A percentile compares a stretch with the other conserved stretches of the same genome.
Evolutionary conservation across 1,140 invertebrate species (phyloP).

Genomic region (Berghia stephanieae): DNA sequence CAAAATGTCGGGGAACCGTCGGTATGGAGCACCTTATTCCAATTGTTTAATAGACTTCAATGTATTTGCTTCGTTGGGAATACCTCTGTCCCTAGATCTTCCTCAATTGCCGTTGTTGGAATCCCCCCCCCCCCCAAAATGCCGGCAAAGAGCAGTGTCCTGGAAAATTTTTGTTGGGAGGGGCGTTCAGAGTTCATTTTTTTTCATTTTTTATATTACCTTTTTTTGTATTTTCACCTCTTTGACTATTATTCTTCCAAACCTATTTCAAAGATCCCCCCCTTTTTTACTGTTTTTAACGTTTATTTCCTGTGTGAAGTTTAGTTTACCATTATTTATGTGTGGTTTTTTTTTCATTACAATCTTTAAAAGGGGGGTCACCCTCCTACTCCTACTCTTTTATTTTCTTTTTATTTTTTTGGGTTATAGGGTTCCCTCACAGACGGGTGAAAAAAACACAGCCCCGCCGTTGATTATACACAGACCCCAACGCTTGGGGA

Average conservation of each 20-base stretch:
- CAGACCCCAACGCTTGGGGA: too few relatives aligned
- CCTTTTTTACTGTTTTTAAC: background rate
- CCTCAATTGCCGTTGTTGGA: slow-evolving; percentile 99
- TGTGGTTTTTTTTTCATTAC: too few relatives aligned
- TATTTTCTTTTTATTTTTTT: too few relatives aligned
- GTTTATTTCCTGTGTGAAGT: slow-evolving; percentile 17
- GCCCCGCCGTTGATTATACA: too few relatives aligned
- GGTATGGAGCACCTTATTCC: slow-evolving; percentile 98
- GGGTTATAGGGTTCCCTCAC: too few relatives aligned
- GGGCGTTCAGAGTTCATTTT: slow-evolving; percentile 73
- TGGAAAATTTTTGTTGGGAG: slow-evolving; percentile 99
- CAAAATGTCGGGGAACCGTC: slow-evolving; percentile 77
- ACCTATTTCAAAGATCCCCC: background rate
- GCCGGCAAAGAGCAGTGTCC: slow-evolving; percentile 98
- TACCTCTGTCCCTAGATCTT: slow-evolving; percentile 96
- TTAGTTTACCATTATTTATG: background rate
- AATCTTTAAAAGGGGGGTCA: too few relatives aligned
- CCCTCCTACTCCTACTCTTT: too few relatives aligned
- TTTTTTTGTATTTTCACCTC: background rate
- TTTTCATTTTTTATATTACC: background rate
- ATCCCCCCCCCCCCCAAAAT: too few relatives aligned
- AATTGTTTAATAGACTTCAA: slow-evolving; percentile 99
- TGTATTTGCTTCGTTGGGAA: slow-evolving; percentile 97
- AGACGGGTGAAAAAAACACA: too few relatives aligned
- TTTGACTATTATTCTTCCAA: too few relatives aligned